phyloP scores from a whole-genome alignment of 2,888 invertebrate species.

The Pteria penguin region DNA sequence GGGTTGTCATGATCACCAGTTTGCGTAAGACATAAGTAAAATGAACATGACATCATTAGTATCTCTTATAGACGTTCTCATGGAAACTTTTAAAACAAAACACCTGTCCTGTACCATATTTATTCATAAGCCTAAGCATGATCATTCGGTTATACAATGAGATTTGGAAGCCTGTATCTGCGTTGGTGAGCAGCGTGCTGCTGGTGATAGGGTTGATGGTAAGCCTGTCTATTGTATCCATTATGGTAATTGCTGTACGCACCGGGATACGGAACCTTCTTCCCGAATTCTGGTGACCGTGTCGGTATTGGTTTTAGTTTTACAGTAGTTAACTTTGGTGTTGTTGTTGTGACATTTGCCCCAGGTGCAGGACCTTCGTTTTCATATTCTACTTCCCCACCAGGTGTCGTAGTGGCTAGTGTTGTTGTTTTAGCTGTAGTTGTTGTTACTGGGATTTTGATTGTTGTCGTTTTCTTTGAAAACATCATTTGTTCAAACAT shows the following conservation, averaged over 20 bases:
- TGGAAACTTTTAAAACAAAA: too few relatives aligned
- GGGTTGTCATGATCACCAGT: too few relatives aligned
- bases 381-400: neutral
- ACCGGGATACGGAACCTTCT: neutral
- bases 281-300: neutral
- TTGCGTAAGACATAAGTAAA: too few relatives aligned
- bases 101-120: too few relatives aligned
- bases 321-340: neutral
- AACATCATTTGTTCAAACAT: neutral
- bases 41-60: too few relatives aligned
- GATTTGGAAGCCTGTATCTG: neutral
- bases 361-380: neutral
- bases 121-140: too few relatives aligned
- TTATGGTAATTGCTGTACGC: neutral
- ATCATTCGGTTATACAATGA: too few relatives aligned
- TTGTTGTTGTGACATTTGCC: neutral
- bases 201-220: neutral
- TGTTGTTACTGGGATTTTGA: neutral
- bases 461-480: neutral
- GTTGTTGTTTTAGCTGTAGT: neutral
- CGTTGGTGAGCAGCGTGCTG: neutral
- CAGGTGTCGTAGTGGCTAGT: neutral
- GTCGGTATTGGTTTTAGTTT: neutral
- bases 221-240: neutral
- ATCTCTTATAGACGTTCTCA: too few relatives aligned